Evolutionary conservation across 2,113 vertebrate species (phyloP).

Genomic region (Myrmophylax atrothorax): DNA sequence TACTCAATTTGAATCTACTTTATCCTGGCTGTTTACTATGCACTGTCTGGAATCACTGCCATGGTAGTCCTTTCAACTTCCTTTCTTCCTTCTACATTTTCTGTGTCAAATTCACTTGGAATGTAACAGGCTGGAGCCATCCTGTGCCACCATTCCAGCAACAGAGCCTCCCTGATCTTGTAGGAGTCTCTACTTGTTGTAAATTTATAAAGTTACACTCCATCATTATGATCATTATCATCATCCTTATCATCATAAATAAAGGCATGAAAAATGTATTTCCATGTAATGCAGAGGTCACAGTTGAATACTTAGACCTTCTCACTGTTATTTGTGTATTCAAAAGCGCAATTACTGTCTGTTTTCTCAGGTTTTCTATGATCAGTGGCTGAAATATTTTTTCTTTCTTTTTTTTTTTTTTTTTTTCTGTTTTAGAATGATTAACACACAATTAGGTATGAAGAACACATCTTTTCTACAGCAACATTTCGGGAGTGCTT

Average conservation of each 20-base stretch:
- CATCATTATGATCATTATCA: background rate
- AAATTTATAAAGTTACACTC: background rate
- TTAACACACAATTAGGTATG: background rate
- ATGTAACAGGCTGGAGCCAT: background rate
- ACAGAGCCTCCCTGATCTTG: background rate
- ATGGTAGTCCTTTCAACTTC: background rate
- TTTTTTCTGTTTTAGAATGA: background rate
- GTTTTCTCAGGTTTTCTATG: background rate
- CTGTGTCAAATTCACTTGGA: fast-evolving
- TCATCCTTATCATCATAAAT: background rate
- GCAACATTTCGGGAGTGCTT: background rate
- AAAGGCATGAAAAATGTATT: background rate
- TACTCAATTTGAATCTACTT: background rate
- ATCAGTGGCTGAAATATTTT: background rate
- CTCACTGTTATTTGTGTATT: background rate
- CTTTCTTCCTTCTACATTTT: background rate
- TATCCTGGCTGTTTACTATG: background rate
- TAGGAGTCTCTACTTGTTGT: background rate
- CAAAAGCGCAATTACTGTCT: background rate
- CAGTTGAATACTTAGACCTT: background rate
- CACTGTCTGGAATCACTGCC: background rate
- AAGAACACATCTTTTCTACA: background rate
- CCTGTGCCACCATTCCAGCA: background rate
- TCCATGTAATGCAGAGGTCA: background rate
- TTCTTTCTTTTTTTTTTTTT: background rate